Evolutionary conservation across 2,113 vertebrate species (phyloP).

Genomic region (Chloropsis cyanopogon): DNA sequence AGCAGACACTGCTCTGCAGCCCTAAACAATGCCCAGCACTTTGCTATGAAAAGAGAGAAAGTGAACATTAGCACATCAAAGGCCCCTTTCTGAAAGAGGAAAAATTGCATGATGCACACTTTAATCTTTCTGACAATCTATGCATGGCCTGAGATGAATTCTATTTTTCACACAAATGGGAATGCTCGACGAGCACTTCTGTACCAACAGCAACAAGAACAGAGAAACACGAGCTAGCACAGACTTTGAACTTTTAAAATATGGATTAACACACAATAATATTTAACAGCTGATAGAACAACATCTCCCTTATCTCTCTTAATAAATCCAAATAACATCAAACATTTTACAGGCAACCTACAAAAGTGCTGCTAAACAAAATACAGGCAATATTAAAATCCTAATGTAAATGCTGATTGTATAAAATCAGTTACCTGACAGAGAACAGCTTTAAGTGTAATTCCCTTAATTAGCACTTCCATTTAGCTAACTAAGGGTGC

Average conservation of each 20-base stretch:
- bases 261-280: constrained; percentile 78
- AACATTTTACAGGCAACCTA: neutral
- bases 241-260: constrained; percentile 87
- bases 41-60: constrained; percentile 79
- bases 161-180: constrained; percentile 88
- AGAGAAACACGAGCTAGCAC: constrained; percentile 25
- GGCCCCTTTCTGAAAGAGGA: constrained; percentile 77
- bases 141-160: constrained; percentile 80
- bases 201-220: constrained; percentile 77
- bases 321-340: constrained; percentile 58
- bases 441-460: neutral
- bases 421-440: neutral
- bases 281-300: constrained; percentile 80
- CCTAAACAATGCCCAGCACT: constrained; percentile 81
- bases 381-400: neutral
- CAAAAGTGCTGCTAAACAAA: neutral
- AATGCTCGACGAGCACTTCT: constrained; percentile 82
- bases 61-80: constrained; percentile 94
- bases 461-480: neutral
- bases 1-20: constrained; percentile 65
- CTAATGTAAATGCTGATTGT: neutral
- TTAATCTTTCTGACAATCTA: constrained; percentile 89
- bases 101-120: constrained; percentile 83
- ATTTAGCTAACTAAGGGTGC: neutral
- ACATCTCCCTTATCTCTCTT: constrained; percentile 42